Base-by-base conservation (phyloP, 2,888 invertebrate genomes). In the Lasiommata megera region DNA sequence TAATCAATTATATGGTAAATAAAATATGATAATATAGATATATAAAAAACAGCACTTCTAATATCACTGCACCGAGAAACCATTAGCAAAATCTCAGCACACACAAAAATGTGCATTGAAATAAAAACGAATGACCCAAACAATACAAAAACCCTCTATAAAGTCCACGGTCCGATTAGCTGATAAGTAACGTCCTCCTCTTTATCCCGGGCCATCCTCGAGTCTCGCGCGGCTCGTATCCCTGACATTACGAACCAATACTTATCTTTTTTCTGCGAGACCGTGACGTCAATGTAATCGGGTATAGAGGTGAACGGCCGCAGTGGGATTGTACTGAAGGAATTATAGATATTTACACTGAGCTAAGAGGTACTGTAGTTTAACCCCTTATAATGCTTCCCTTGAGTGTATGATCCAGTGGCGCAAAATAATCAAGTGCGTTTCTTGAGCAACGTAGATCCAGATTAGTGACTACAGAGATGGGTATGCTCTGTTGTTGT, bases 201-300 rank as follows among this genome's bases (percentile, higher is more conserved):
- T 34, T 31, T 44, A 54, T 50, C 43, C 41, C 53, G 56, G 58
- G 62, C 6, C 36, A 48, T 44, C 12, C 29, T 50, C 58, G 58
- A 63, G 69, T 73, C 76, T 73, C 72, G 56, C 54, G 74, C 65
- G 79, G 63, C 71, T 73, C 74, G 72, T 76, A 78, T 79, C 76
- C 74, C 73, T 73, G 70, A 73, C 75, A 81, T 84, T 82, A 81
- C 74, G 67, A 79, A 73, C 71, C 74, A 76, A 82, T 82, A 84
- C 82, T 80, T 81, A 80, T 84, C 76, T 80, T 82, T 82, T 81
- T 81, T 75, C 74, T 73, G 69, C 66, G 68, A 73, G 69, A 67
- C 75, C 72, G 68, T 79, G 82, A 82, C 79, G 77, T 77, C 79
- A 83, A 83, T 82, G 82, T 83, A 83, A 84, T 82, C 70, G 73